Conservation (phyloP, 2,888 invertebrate genomes). For the Amphipoea lucens region DNA sequence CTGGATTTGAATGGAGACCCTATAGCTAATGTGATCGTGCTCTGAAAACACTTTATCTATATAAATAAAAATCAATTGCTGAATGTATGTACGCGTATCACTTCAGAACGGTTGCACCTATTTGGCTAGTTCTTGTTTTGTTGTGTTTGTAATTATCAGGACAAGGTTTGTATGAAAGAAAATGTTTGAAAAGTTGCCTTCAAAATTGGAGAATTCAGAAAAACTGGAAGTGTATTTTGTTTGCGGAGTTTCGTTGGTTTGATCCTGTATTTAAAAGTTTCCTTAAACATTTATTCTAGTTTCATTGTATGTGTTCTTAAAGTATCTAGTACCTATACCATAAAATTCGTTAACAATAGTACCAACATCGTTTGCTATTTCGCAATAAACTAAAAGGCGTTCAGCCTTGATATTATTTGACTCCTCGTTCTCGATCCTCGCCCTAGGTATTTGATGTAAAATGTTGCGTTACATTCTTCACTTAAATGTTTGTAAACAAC, state of each 20-base stretch:
- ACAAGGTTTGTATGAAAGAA: no score
- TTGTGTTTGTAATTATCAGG: no score
- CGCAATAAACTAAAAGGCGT: slow-evolving; percentile 46
- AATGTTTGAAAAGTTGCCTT: no score
- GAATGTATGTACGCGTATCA: no score
- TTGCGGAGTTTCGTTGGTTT: no score
- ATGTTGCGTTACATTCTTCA: slow-evolving; percentile 40
- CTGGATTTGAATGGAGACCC: slow-evolving; percentile 26
- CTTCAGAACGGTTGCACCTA: no score
- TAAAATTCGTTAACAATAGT: slow-evolving; percentile 17
- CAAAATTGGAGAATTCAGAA: no score
- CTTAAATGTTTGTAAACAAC: slow-evolving; percentile 6
- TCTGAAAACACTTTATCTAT: slow-evolving; percentile 8
- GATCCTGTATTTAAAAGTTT: background rate
- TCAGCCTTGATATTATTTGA: slow-evolving; percentile 66
- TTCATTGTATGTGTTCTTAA: background rate
- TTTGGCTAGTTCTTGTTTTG: no score
- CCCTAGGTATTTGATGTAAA: slow-evolving; percentile 38
- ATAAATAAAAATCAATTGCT: no score
- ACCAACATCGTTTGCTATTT: slow-evolving; percentile 12
- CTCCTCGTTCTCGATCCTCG: slow-evolving; percentile 45
- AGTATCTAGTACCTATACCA: background rate
- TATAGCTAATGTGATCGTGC: slow-evolving; percentile 11
- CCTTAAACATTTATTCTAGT: background rate
- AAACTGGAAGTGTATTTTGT: no score